Evolutionary conservation across 1,140 invertebrate genomes (phyloP), one percentile per base, ranked within the genome.

Genomic region (Homalodisca vitripennis): DNA sequence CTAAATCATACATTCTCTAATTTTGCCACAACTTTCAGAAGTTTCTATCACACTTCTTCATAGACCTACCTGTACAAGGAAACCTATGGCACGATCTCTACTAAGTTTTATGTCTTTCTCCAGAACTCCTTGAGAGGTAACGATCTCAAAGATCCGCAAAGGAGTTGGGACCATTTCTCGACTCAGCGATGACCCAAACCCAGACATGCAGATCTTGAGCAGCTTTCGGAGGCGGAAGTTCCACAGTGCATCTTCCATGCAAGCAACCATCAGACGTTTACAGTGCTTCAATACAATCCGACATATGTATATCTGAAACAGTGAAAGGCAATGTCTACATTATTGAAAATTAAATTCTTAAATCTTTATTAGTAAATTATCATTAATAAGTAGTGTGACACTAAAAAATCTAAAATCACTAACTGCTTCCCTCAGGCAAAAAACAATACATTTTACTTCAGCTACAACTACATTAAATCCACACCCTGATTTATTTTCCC

Each of bases 81-180:
- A 71, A 70, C 66, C 78, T 74, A 82, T 81, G 75, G 57, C 76
- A 73, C 80, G 80, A 71, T 70, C 70, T 12, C 64, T 51, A 27
- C 73, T 77, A 66, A 86, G 76, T 60, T 26, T 24, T 14, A 60
- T 26, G 47, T 82, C 77, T 20, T 80, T 75, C 70, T 85, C 82
- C 3, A 83, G 82, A 3, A 83, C 79, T 17, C 86, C 79, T 10
- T 80, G 77, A 63, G 84, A 84, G 34, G 90, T 92, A 71, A 91
- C 92, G n/a, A 90, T 84, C 79, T 93, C 91, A 74, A 93, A 76
- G 78, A 91, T 88, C 75, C 92, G 81, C 41, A 93, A 80, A 1
- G 91, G 89, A 68, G 92, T 87, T n/a, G 91, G 89, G 74, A 91
- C 81, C 2, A 87, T 84, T 48, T 85, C 78, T 26, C 75, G 73